Evolutionary conservation across 1,140 invertebrate species (phyloP).

Genomic region (Ceratina japonica): DNA sequence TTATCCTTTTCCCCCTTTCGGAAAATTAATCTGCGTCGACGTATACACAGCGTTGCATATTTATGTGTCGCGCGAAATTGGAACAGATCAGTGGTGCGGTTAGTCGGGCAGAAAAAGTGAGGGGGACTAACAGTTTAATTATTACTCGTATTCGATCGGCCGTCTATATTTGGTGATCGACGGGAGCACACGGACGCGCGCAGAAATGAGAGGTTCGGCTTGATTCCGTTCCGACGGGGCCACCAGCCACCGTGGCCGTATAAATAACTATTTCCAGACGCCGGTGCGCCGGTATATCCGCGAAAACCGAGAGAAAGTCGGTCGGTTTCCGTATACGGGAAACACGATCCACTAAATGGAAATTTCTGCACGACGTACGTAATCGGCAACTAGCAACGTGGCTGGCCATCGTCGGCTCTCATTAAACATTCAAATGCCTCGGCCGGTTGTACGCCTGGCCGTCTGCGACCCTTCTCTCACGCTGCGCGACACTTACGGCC

Average conservation of each 20-base stretch:
- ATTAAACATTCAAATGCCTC: slow-evolving; percentile 65
- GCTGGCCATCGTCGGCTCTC: slow-evolving; percentile 47
- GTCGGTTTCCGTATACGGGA: not conserved
- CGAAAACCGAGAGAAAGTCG: slow-evolving; percentile 10
- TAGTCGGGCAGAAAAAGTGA: too few species aligned
- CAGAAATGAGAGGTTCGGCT: too few species aligned
- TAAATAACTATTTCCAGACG: slow-evolving; percentile 13
- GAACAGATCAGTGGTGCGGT: too few species aligned
- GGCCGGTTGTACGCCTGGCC: not conserved
- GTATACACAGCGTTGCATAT: not conserved
- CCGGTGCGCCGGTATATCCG: slow-evolving; percentile 13
- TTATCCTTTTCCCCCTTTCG: too few species aligned
- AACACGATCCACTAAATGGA: slow-evolving; percentile 33
- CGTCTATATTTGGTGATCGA: too few species aligned
- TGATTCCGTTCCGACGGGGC: too few species aligned
- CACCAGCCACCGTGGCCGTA: too few species aligned
- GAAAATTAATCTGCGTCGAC: not conserved
- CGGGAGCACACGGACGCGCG: too few species aligned
- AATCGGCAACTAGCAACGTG: slow-evolving; percentile 47
- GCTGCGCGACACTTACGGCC: slow-evolving; percentile 6
- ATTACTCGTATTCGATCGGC: too few species aligned
- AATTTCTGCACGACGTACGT: slow-evolving; percentile 43
- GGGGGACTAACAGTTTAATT: too few species aligned
- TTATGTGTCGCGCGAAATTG: too few species aligned
- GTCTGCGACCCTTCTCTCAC: not conserved